A percentile compares a stretch with the other conserved stretches of the same genome.
phyloP scores from a whole-genome alignment of 2,797 vertebrate species.

The Garrulus glandarius region DNA sequence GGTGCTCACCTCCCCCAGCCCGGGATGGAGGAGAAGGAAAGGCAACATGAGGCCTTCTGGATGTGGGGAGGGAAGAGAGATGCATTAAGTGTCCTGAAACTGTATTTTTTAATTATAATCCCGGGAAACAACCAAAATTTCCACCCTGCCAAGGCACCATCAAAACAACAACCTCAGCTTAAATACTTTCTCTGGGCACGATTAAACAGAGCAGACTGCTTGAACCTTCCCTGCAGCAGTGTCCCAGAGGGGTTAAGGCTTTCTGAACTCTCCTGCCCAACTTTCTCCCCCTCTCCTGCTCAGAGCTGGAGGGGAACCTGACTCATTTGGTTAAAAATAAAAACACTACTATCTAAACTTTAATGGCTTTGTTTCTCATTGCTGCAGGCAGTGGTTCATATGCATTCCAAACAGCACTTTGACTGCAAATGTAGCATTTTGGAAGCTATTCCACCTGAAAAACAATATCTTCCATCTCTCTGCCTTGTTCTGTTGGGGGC shows the following conservation, averaged over 20 bases:
- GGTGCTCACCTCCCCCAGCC: background rate
- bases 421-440: slow-evolving; percentile 51
- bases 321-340: slow-evolving; percentile 77
- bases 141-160: background rate
- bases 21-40: background rate
- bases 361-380: slow-evolving; percentile 66
- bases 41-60: background rate
- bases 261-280: slow-evolving; percentile 37
- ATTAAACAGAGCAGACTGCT: background rate
- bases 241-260: background rate
- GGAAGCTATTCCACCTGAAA: slow-evolving; percentile 59
- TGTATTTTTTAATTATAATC: background rate
- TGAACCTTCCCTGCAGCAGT: background rate
- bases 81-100: background rate
- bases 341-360: slow-evolving; percentile 64
- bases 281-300: background rate
- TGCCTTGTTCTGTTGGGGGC: background rate
- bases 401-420: slow-evolving; percentile 56
- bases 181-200: slow-evolving; percentile 8
- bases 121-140: background rate
- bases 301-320: slow-evolving; percentile 50
- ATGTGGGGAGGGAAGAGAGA: background rate
- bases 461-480: slow-evolving; percentile 44
- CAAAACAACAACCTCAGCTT: background rate
- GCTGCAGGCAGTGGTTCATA: slow-evolving; percentile 58